These are phyloP conservation scores for Gymnoscelis rufifasciata DNA, from an alignment of 2,888 invertebrate species.

Conservation along the genomic window DNA sequence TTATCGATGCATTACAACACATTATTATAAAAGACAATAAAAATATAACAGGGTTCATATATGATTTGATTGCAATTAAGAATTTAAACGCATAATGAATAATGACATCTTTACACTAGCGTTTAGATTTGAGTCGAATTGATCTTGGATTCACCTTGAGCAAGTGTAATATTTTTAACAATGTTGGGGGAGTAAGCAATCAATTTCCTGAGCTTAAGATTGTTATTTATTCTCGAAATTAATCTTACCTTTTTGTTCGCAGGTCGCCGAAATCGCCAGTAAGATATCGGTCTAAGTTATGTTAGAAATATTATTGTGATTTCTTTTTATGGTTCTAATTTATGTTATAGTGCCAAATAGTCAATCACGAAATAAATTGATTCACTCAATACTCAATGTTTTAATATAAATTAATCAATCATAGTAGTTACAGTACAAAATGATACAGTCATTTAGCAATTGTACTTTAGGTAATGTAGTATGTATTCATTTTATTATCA, in stretches of 20 bases:
- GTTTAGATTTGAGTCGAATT: no score
- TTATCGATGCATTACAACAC: no score
- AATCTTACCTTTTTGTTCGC: slow-evolving; percentile 33
- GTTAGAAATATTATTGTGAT: slow-evolving; percentile 44
- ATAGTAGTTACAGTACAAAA: slow-evolving; percentile 49
- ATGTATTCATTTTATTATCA: slow-evolving; percentile 56
- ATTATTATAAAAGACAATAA: no score
- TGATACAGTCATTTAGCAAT: slow-evolving; percentile 40
- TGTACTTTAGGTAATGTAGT: slow-evolving; percentile 45
- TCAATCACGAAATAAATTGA: slow-evolving; percentile 33
- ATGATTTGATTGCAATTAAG: no score
- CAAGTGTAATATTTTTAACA: no score
- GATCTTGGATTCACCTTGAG: no score
- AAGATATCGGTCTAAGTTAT: slow-evolving; percentile 39
- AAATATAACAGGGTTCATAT: no score
- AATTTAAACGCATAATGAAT: no score
- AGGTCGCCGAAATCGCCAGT: slow-evolving; percentile 76
- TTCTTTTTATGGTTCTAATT: slow-evolving; percentile 56
- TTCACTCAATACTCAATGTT: slow-evolving; percentile 38
- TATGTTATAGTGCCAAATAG: slow-evolving; percentile 70
- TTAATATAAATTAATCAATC: slow-evolving; percentile 36
- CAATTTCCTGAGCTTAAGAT: background rate
- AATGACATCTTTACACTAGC: no score
- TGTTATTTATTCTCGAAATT: background rate
- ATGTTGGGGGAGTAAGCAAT: no score